Percentiles rank a stretch among this genome's conserved stretches.
These are phyloP conservation scores for Stomatorhinus ivindoensis DNA, from an alignment of 2,113 vertebrate species.

Conservation along the genomic window DNA sequence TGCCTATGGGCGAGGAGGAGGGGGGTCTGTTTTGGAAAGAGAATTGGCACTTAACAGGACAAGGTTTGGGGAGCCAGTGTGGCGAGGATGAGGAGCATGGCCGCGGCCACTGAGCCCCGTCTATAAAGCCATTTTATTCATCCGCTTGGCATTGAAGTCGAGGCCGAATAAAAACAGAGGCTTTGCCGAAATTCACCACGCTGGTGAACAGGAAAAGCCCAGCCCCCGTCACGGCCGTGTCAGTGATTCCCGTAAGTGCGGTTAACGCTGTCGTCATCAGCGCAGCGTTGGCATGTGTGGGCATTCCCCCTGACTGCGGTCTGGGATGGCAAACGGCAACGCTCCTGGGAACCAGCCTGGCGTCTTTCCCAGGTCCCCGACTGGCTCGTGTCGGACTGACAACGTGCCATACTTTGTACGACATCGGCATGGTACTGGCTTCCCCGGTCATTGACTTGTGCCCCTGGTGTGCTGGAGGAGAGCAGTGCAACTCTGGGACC, in stretches of 20 bases:
- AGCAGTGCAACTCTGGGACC: not conserved
- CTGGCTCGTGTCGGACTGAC: not conserved
- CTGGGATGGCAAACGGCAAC: not conserved
- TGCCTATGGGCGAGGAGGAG: conserved; percentile 32
- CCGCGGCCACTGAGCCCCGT: not conserved
- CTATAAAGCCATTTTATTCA: not conserved
- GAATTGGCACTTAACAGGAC: conserved; percentile 6
- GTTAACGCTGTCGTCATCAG: not conserved
- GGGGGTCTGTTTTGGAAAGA: conserved; percentile 22
- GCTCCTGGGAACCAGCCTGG: not conserved
- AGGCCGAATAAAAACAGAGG: not conserved
- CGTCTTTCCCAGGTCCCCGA: not conserved
- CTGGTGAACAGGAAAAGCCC: not conserved
- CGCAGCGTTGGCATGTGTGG: not conserved
- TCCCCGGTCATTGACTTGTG: not conserved
- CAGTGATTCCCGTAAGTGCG: not conserved
- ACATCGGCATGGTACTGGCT: not conserved
- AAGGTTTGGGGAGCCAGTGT: not conserved
- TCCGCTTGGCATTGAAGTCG: not conserved
- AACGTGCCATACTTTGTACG: not conserved
- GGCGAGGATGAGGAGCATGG: not conserved
- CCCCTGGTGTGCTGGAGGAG: not conserved
- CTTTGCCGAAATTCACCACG: not conserved
- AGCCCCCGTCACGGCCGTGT: too few species aligned
- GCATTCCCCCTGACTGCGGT: not conserved